phyloP scores from a whole-genome alignment of 2,113 vertebrate genomes.

The Brachirus orientalis region DNA sequence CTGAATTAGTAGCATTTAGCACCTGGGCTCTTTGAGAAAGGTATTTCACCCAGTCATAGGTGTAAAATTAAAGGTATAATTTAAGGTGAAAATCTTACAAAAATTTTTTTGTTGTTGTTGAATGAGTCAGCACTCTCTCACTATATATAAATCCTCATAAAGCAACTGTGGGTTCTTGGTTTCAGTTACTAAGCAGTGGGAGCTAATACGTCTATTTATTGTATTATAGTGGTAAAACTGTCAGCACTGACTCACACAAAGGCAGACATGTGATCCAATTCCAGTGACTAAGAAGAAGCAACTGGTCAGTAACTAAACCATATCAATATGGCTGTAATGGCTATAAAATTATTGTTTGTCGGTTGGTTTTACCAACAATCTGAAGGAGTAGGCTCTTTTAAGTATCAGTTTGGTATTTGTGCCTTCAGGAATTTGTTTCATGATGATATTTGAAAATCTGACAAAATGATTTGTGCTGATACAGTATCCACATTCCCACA shows the following conservation, averaged over 20 bases:
- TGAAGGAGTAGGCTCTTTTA: no score
- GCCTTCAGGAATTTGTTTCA: neutral
- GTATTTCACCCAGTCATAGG: slow-evolving; percentile 3
- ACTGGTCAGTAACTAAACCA: neutral
- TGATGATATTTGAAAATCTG: slow-evolving; percentile 9
- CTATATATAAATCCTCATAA: neutral
- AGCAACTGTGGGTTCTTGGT: neutral
- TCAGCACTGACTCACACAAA: neutral
- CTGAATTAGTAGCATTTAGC: no score
- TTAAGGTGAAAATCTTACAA: neutral
- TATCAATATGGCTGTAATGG: neutral
- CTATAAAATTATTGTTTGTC: neutral
- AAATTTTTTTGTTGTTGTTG: no score
- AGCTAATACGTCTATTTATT: slow-evolving; percentile 2
- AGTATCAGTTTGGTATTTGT: neutral
- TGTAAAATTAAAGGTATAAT: neutral
- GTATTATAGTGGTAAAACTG: slow-evolving; percentile 7
- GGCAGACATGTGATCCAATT: neutral
- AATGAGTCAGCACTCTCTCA: no score
- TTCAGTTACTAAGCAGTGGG: slow-evolving; percentile 4
- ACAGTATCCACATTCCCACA: slow-evolving; percentile 4
- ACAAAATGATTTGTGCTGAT: slow-evolving; percentile 35
- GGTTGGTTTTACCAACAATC: neutral
- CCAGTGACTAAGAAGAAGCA: slow-evolving; percentile 1
- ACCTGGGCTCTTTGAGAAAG: no score